These are phyloP conservation scores for Epirrita christyi DNA, from an alignment of 2,888 invertebrate species.

Conservation along the genomic window DNA sequence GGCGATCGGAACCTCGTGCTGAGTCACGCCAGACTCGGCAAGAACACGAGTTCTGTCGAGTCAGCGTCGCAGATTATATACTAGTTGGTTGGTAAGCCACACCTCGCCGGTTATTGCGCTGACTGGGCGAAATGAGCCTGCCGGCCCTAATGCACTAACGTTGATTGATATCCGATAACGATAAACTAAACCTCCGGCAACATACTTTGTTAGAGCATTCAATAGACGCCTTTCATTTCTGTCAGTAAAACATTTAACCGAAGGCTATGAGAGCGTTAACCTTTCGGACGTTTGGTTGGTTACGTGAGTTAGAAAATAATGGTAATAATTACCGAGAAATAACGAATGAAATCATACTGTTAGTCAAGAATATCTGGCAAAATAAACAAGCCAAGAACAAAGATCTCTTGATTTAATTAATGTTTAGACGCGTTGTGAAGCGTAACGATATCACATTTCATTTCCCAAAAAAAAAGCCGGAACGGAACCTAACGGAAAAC, in stretches of 20 bases:
- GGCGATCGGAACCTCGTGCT: slow-evolving; percentile 56
- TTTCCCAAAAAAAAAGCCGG: slow-evolving; percentile 32
- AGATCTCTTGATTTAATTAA: slow-evolving; percentile 46
- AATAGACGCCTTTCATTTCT: slow-evolving; percentile 33
- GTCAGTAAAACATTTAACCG: slow-evolving; percentile 19
- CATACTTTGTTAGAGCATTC: slow-evolving; percentile 31
- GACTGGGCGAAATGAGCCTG: slow-evolving; percentile 60
- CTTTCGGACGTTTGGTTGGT: slow-evolving; percentile 21
- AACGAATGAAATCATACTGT: slow-evolving; percentile 44
- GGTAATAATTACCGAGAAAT: slow-evolving; percentile 18
- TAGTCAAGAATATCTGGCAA: slow-evolving; percentile 39
- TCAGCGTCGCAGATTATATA: slow-evolving; percentile 48
- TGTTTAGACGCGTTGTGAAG: slow-evolving; percentile 34
- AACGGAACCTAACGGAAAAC: slow-evolving; percentile 27
- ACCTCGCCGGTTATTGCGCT: slow-evolving; percentile 67
- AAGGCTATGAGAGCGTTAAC: slow-evolving; percentile 28
- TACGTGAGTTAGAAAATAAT: slow-evolving; percentile 21
- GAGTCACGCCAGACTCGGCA: slow-evolving; percentile 68
- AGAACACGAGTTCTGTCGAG: slow-evolving; percentile 54
- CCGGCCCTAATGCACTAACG: slow-evolving; percentile 62
- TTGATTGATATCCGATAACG: slow-evolving; percentile 70
- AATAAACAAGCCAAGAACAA: slow-evolving; percentile 35
- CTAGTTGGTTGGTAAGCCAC: slow-evolving; percentile 49
- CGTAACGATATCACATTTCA: slow-evolving; percentile 42
- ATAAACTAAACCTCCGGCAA: slow-evolving; percentile 42